Percentiles rank a stretch among this genome's conserved stretches.
These are phyloP conservation scores for Molorchus minor DNA, from an alignment of 2,888 invertebrate species.

Conservation along the genomic window DNA sequence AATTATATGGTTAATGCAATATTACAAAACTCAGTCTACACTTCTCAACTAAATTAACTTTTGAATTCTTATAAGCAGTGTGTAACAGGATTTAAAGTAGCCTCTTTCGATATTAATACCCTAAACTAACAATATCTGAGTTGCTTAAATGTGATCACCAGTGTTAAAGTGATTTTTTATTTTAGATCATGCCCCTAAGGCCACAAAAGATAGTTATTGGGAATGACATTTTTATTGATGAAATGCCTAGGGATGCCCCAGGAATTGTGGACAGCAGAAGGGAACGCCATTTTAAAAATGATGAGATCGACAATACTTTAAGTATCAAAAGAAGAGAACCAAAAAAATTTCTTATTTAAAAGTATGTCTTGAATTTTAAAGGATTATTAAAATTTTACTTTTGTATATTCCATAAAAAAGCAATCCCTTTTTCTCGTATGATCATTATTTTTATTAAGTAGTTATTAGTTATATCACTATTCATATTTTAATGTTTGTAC, in stretches of 20 bases:
- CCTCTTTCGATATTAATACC: too few species aligned
- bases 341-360: conserved; percentile 24
- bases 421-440: neutral
- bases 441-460: conserved; percentile 2
- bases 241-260: conserved; percentile 25
- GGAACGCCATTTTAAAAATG: conserved; percentile 25
- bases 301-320: conserved; percentile 20
- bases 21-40: too few species aligned
- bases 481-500: conserved; percentile 1
- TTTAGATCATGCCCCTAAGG: conserved; percentile 44
- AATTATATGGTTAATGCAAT: too few species aligned
- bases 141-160: too few species aligned
- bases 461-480: neutral
- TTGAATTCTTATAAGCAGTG: too few species aligned
- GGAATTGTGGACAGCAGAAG: conserved; percentile 34
- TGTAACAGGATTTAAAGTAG: too few species aligned
- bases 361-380: neutral
- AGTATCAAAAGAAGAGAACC: conserved; percentile 19
- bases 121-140: too few species aligned
- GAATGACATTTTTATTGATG: conserved; percentile 28
- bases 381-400: neutral
- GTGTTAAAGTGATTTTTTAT: too few species aligned
- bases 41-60: too few species aligned
- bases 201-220: conserved; percentile 45
- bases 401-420: neutral